Evolutionary conservation across 2,113 vertebrate species (phyloP), one percentile per base, ranked within the genome.

Genomic region (Chascanopsetta lugubris): DNA sequence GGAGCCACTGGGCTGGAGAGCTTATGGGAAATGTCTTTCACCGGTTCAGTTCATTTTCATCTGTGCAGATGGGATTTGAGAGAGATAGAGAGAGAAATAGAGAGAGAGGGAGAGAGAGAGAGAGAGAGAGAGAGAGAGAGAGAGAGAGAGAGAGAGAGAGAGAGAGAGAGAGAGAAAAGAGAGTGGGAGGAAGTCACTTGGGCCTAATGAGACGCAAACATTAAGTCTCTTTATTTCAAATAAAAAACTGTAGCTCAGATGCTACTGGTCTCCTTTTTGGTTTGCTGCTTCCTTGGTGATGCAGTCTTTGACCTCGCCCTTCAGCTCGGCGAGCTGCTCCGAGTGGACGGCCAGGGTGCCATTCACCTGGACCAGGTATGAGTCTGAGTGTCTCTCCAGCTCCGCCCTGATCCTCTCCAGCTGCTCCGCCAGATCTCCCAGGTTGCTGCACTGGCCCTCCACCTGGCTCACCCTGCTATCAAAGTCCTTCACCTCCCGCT

Each of bases 301-400:
- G 64, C 92, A 95, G 86, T 96, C 93, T 45, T 94, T 91, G 70
- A 96, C 88, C 62, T 94, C 94, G 12, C 93, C 93, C 83, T 86
- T 94, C 66, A 97, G 94, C 72, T 93, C 90, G 0, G 90, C 89
- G 8, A 97, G 93, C 90, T 96, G 94, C 68, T 94, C 92, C 26
- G 95, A 86, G 63, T 98, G 96, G 72, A 80, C 81, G 59, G 85
- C 82, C 61, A 97, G 81, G 0, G 96, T 97, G 45, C 93, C 92
- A 0, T 97, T 98, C 69, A 97, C 85, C 69, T 94, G 92, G 32
- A 93, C 90, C 89, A 98, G 88, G 38, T 96, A 96, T 51, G 87
- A 84, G 70, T 94, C 94, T 0, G 92, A 92, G 78, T 95, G 93
- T 63, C 87, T 91, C 77, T 94, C 94, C 3, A 94, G 90, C 71